These are phyloP conservation scores for Chrysina gloriosa DNA, from an alignment of 2,888 invertebrate species.

Conservation along the genomic window DNA sequence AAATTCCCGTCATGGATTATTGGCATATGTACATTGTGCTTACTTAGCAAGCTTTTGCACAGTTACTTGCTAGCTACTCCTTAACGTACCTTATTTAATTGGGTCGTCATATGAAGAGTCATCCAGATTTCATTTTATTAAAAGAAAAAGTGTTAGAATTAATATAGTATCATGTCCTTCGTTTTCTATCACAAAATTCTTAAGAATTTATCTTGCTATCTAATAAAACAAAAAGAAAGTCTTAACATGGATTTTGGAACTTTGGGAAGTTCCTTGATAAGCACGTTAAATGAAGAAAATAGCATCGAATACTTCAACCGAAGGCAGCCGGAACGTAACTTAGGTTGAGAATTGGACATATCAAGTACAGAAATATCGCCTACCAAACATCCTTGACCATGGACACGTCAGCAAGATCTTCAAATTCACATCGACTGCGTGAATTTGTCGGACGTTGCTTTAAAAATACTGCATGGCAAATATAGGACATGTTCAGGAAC, in stretches of 20 bases:
- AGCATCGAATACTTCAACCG: background rate
- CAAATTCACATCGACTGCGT: constrained; percentile 43
- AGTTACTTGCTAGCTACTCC: too few species aligned
- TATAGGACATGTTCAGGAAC: constrained; percentile 29
- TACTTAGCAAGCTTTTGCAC: too few species aligned
- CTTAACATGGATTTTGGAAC: constrained; percentile 29
- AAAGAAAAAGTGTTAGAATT: too few species aligned
- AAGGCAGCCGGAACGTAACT: background rate
- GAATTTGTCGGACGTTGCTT: constrained; percentile 29
- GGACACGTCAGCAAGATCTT: constrained; percentile 23
- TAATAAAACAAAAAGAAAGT: constrained; percentile 10
- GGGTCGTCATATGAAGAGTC: too few species aligned
- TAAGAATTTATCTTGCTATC: background rate
- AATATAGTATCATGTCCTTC: too few species aligned
- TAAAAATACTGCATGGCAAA: constrained; percentile 18
- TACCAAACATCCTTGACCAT: background rate
- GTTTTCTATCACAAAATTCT: background rate
- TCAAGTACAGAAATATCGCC: constrained; percentile 11
- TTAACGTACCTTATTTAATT: too few species aligned
- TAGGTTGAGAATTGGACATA: constrained; percentile 3
- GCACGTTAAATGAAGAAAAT: background rate
- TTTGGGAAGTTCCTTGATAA: constrained; percentile 25
- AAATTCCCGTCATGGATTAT: too few species aligned
- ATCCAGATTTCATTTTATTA: too few species aligned
- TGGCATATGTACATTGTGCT: too few species aligned